Evolutionary conservation across 2,797 vertebrate genomes (phyloP), one percentile per base, ranked within the genome.

Genomic region (Octomys mimax): DNA sequence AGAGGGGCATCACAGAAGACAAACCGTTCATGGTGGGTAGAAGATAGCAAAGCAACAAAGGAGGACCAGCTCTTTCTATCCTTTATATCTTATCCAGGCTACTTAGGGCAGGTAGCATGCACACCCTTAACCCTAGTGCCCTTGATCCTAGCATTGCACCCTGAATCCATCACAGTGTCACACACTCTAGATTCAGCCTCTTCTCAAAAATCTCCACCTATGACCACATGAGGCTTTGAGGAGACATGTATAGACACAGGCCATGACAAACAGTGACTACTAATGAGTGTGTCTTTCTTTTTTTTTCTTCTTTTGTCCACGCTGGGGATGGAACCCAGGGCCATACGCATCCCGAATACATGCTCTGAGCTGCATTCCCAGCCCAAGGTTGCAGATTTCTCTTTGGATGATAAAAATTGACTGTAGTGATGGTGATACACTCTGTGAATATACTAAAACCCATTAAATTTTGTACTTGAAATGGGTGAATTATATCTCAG

Each of bases 391-490:
- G 46, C 26, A 36, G 7, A 31, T 78, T 96, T 95, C 83, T 96
- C 96, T 91, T 49, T 14, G 31, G 62, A 39, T 92, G 33, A 84
- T 73, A 57, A 88, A 75, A 96, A 46, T 94, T 86, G 39, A 66
- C 61, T 89, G 24, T 92, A 66, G 24, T 91, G 22, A 80, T 93
- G 59, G 26, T 83, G 83, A 22, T 18, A 71, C 5, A 36, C 46
- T 95, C 82, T 95, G n/a, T 84, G 52, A 94, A 70, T 71, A 87
- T 33, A 52, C 26, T 66, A 71, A 59, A 90, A 94, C 10, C 36
- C 36, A 26, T 19, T n/a, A 54, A 78, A 70, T 84, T 77, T 8
- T 79, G n/a, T 11, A 62, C 71, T 96, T 90, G 75, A 87, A 85
- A 79, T 92, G 91, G 68, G 36, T 86, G 12, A 87, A 57, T 93